Evolutionary conservation across 2,888 invertebrate species (phyloP).

Genomic region (Autographa gamma): DNA sequence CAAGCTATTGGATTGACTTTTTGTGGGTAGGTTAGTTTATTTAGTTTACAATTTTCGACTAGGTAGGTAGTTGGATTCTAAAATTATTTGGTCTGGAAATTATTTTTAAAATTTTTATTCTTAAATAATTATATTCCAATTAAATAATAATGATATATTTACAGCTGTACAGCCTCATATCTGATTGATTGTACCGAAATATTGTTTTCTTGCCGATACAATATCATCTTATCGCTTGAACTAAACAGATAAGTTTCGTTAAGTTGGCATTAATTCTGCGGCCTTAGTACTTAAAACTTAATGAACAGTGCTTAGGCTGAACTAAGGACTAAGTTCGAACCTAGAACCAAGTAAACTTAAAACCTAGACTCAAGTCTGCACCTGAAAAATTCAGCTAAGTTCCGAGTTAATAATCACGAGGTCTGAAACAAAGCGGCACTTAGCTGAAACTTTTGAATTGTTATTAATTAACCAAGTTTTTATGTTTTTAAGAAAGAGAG

Average conservation of each 20-base stretch:
- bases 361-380: constrained; percentile 33
- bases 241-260: constrained; percentile 46
- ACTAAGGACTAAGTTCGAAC: constrained; percentile 30
- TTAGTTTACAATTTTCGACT: background rate
- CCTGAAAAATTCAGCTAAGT: constrained; percentile 55
- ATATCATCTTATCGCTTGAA: constrained; percentile 27
- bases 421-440: constrained; percentile 41
- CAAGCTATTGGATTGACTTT: background rate
- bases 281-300: constrained; percentile 57
- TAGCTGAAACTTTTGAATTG: constrained; percentile 33
- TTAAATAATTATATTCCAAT: too few species aligned
- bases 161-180: background rate
- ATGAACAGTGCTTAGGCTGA: constrained; percentile 46
- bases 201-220: too few species aligned
- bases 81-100: background rate
- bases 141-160: too few species aligned
- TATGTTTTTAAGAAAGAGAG: constrained; percentile 28
- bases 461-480: constrained; percentile 46
- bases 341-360: constrained; percentile 26
- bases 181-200: background rate
- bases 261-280: constrained; percentile 26
- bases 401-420: constrained; percentile 44
- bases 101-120: too few species aligned
- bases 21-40: background rate
- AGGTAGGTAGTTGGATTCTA: background rate